These are phyloP conservation scores for Sandelia bainsii DNA, from an alignment of 2,797 vertebrate species.

Conservation along the genomic window DNA sequence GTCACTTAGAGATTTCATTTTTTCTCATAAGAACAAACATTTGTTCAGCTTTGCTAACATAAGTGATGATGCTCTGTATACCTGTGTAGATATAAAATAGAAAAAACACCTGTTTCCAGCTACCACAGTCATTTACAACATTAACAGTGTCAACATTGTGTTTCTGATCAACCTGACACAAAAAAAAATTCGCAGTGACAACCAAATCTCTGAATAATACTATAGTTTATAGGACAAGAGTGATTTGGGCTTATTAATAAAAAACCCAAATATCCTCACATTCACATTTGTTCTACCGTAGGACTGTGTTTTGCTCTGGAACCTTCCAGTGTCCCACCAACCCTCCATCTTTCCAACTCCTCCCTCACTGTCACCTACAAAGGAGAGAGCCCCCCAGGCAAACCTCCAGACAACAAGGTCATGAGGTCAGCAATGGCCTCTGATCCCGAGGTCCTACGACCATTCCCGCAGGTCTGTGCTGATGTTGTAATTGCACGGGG, in stretches of 20 bases:
- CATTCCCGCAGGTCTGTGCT: conserved; percentile 57
- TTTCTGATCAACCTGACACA: too few relatives aligned
- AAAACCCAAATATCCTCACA: neutral
- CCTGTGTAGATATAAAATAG: too few relatives aligned
- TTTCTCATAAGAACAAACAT: neutral
- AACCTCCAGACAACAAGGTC: neutral
- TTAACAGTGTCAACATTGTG: too few relatives aligned
- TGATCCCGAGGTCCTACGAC: conserved; percentile 1
- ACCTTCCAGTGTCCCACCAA: conserved; percentile 47
- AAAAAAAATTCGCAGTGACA: too few relatives aligned
- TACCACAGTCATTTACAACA: too few relatives aligned
- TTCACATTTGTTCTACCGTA: conserved; percentile 7
- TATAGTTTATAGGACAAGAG: neutral
- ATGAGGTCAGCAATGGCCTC: conserved; percentile 1
- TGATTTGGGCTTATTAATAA: neutral
- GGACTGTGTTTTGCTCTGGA: conserved; percentile 78
- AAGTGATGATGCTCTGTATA: too few relatives aligned
- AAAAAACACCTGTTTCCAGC: too few relatives aligned
- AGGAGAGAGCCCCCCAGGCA: conserved; percentile 3
- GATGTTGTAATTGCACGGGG: conserved; percentile 70
- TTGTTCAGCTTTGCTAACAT: too few relatives aligned
- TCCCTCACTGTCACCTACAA: conserved; percentile 67
- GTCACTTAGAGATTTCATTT: neutral
- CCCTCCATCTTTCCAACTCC: conserved; percentile 72
- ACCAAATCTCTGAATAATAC: too few relatives aligned